A percentile compares a stretch with the other conserved stretches of the same genome.
phyloP scores from a whole-genome alignment of 1,140 invertebrate genomes.

The Solenopsis invicta region DNA sequence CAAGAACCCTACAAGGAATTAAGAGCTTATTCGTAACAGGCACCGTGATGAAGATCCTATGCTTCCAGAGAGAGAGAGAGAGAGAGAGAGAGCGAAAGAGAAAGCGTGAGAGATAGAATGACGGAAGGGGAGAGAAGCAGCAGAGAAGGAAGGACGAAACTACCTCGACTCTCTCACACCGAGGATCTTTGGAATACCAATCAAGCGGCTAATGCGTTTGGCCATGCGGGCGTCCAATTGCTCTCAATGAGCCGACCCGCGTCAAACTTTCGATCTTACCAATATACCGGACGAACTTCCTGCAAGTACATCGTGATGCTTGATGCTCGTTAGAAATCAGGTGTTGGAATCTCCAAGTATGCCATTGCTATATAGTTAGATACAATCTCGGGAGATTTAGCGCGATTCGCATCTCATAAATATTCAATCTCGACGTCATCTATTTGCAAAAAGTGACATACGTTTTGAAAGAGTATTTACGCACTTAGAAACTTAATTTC shows the following conservation, averaged over 20 bases:
- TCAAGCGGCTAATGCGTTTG: slow-evolving; percentile 83
- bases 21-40: slow-evolving; percentile 86
- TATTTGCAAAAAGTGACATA: neutral
- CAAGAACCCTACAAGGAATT: slow-evolving; percentile 85
- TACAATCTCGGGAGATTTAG: neutral
- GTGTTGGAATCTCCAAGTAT: neutral
- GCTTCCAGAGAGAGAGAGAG: slow-evolving; percentile 68
- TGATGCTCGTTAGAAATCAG: slow-evolving; percentile 19
- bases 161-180: slow-evolving; percentile 73
- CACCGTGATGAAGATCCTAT: slow-evolving; percentile 84
- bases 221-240: slow-evolving; percentile 84
- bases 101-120: slow-evolving; percentile 20
- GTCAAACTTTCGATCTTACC: slow-evolving; percentile 58
- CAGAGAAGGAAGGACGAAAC: slow-evolving; percentile 42
- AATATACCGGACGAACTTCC: slow-evolving; percentile 45
- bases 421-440: neutral
- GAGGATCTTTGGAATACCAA: slow-evolving; percentile 84
- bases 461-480: neutral
- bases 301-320: neutral
- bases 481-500: neutral
- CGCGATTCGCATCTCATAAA: neutral
- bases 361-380: neutral
- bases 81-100: neutral
- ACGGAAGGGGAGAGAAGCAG: slow-evolving; percentile 44
- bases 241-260: slow-evolving; percentile 68